phyloP scores from a whole-genome alignment of 92 coral and sea anemone species.

The Bergia sp. region DNA sequence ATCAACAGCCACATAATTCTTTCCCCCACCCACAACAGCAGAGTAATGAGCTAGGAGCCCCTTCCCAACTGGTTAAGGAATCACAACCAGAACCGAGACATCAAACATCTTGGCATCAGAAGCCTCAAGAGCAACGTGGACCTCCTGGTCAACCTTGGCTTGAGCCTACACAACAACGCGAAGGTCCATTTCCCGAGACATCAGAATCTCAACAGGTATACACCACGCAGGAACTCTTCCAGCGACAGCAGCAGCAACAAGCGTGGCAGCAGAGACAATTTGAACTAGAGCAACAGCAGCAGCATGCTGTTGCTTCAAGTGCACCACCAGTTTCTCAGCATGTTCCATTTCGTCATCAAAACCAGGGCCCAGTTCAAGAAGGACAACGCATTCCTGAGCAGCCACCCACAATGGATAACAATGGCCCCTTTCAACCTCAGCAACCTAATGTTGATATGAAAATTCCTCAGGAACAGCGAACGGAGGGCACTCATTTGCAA shows the following conservation, averaged over 20 bases:
- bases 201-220: slow-evolving; percentile 25
- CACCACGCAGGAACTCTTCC: slow-evolving; percentile 40
- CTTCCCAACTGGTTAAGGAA: slow-evolving; percentile 36
- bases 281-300: slow-evolving; percentile 50
- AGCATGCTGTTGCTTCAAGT: slow-evolving; percentile 12
- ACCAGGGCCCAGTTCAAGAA: not conserved
- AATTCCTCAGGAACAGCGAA: slow-evolving; percentile 19
- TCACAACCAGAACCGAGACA: slow-evolving; percentile 23
- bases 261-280: slow-evolving; percentile 47
- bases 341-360: slow-evolving; percentile 27
- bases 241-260: slow-evolving; percentile 44
- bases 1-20: slow-evolving; percentile 24
- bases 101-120: slow-evolving; percentile 31
- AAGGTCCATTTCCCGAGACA: slow-evolving; percentile 26
- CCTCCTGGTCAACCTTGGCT: slow-evolving; percentile 18
- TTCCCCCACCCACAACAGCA: slow-evolving; percentile 25
- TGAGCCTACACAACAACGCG: slow-evolving; percentile 36
- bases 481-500: slow-evolving; percentile 8
- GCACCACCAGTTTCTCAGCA: slow-evolving; percentile 33
- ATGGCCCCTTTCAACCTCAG: slow-evolving; percentile 9
- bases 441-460: slow-evolving; percentile 26
- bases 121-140: slow-evolving; percentile 35
- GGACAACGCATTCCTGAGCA: slow-evolving; percentile 12
- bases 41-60: slow-evolving; percentile 14
- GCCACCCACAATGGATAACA: slow-evolving; percentile 7